A percentile compares a stretch with the other conserved stretches of the same genome.
These are phyloP conservation scores for Hymenopus coronatus DNA, from an alignment of 2,888 invertebrate genomes.

Conservation along the genomic window DNA sequence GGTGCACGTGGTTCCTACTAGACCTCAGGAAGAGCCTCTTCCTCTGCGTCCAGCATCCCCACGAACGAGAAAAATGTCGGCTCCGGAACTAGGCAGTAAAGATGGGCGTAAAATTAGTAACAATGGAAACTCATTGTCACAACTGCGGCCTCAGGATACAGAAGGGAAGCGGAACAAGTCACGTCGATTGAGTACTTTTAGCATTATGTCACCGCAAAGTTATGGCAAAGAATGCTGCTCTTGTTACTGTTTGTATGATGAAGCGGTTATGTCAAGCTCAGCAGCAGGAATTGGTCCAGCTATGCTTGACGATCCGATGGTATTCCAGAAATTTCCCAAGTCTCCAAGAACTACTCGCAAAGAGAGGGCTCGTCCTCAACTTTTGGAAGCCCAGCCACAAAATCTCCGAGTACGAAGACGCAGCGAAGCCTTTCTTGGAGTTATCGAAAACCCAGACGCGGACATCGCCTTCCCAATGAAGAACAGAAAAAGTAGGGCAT, in stretches of 20 bases:
- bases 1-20: neutral
- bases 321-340: neutral
- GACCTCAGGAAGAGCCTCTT: neutral
- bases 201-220: neutral
- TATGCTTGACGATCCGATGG: neutral
- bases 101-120: neutral
- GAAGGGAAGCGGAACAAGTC: neutral
- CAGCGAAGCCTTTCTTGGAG: neutral
- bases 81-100: slow-evolving; percentile 2
- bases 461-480: neutral
- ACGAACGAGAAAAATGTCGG: slow-evolving; percentile 14
- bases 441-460: neutral
- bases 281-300: neutral
- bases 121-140: neutral
- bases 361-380: neutral
- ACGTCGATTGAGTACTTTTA: neutral
- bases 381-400: neutral
- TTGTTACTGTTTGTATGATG: neutral
- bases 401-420: neutral
- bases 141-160: neutral
- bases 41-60: neutral
- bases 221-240: neutral
- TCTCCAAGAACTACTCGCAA: neutral
- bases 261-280: neutral
- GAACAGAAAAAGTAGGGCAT: neutral